Conservation (phyloP, 2,888 invertebrate genomes). For the Atethmia centrago region DNA sequence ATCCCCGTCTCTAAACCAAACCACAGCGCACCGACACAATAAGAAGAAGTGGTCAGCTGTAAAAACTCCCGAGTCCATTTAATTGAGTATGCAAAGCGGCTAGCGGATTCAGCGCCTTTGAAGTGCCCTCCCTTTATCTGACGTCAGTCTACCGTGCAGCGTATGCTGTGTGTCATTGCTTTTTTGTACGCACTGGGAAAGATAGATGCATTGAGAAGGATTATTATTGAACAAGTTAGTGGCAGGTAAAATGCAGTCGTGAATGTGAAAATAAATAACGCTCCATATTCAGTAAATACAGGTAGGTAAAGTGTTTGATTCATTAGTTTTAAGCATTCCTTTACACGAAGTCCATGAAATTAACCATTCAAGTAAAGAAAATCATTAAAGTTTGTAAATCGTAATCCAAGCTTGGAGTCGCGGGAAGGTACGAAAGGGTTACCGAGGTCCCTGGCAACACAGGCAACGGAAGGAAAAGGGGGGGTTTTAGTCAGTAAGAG, state of each 20-base stretch:
- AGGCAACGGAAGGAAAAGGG: too few relatives aligned
- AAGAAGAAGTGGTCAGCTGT: slow-evolving; percentile 57
- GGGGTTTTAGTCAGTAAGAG: too few relatives aligned
- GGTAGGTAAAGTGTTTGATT: background rate
- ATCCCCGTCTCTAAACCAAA: slow-evolving; percentile 21
- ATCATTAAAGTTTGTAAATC: background rate
- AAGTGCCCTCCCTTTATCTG: slow-evolving; percentile 47
- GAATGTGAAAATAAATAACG: background rate
- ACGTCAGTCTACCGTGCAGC: slow-evolving; percentile 33
- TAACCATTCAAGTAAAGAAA: too few relatives aligned
- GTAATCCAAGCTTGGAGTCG: background rate
- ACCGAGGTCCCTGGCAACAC: too few relatives aligned
- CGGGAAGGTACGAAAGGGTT: too few relatives aligned
- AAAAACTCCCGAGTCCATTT: slow-evolving; percentile 59
- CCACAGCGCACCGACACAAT: slow-evolving; percentile 45
- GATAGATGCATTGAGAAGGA: slow-evolving; percentile 1
- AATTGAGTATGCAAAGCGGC: slow-evolving; percentile 70
- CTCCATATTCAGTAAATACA: background rate
- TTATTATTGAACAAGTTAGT: background rate
- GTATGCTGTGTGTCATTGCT: slow-evolving; percentile 21
- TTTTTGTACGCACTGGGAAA: slow-evolving; percentile 10
- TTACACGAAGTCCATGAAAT: background rate
- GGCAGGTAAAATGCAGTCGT: background rate
- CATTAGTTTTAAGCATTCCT: background rate
- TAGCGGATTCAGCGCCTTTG: slow-evolving; percentile 50